Conservation (phyloP, 2,113 vertebrate genomes). For the Tachysurus vachellii region DNA sequence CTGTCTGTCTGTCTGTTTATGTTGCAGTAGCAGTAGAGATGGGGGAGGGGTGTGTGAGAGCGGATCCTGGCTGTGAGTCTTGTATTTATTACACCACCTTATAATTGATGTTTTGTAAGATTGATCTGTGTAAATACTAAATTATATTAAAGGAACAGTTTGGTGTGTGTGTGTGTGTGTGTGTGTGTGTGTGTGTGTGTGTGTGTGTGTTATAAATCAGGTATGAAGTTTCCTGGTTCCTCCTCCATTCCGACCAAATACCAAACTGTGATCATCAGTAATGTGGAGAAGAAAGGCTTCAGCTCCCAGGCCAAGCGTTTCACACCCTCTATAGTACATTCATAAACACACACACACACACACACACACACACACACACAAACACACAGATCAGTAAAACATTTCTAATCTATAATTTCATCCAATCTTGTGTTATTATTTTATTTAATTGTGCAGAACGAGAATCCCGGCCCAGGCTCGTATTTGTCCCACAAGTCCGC, state of each 20-base stretch:
- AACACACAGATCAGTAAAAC: background rate
- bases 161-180: background rate
- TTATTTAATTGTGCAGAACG: slow-evolving; percentile 65
- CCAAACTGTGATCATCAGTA: slow-evolving; percentile 50
- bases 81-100: background rate
- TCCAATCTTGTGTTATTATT: background rate
- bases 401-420: background rate
- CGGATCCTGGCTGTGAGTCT: background rate
- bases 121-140: background rate
- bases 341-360: background rate
- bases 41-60: slow-evolving; percentile 28
- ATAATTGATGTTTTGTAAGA: background rate
- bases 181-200: background rate
- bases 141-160: background rate
- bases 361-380: background rate
- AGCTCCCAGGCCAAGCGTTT: slow-evolving; percentile 71
- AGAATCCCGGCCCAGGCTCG: slow-evolving; percentile 74
- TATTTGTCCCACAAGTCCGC: slow-evolving; percentile 60
- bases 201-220: background rate
- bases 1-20: background rate
- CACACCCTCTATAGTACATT: slow-evolving; percentile 40
- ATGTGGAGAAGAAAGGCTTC: slow-evolving; percentile 70
- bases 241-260: slow-evolving; percentile 68
- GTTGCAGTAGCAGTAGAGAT: background rate
- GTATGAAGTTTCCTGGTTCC: slow-evolving; percentile 42